Base-by-base conservation (phyloP, 2,797 vertebrate genomes). In the Halcyon leucocephala region DNA sequence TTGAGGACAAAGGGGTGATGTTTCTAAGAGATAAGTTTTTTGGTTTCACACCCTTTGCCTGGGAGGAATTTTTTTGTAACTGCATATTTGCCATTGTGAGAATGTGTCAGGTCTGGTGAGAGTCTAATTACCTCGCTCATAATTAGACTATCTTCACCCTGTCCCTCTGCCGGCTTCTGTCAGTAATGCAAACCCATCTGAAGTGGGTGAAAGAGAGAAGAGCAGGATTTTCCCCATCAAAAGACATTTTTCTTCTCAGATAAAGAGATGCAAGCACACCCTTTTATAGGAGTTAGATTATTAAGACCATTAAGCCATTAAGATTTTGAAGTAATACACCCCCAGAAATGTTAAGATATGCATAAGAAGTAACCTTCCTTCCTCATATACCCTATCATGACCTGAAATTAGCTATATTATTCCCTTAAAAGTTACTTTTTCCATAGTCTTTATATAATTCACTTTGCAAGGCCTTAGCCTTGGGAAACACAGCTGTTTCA, bases 271-370 rank as follows among this genome's bases (percentile, higher is more conserved):
- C 55, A 62, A 83, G 10, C 51, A 21, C 42, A 44, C 13, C 1
- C 31, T 70, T 85, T 39, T 26, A 15, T 19, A 64, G 28, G 28
- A 64, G 22, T 57, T 55, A 31, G 67, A 67, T 66, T 71, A 85
- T 82, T 79, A 66, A 70, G n/a, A 51, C 31, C 42, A 87, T 91
- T 92, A 91, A 86, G 86, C 76, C 77, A 76, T 76, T 82, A 55
- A 73, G 39, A 49, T 76, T 79, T 86, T 71, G 57, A 87, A 91
- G 69, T 69, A 73, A 73, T 76, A 66, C 58, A 22, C 69, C 46
- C 54, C 71, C 60, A 48, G 60, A 77, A 87, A 86, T 71, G 26
- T 73, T 76, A 82, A 86, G 72, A 83, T 86, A 60, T 44, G 16
- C 79, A 82, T 60, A 39, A 90, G 33, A 71, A 60, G 24, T 44